Evolutionary conservation across 2,888 invertebrate genomes (phyloP).

Genomic region (Cheilosia urbana): DNA sequence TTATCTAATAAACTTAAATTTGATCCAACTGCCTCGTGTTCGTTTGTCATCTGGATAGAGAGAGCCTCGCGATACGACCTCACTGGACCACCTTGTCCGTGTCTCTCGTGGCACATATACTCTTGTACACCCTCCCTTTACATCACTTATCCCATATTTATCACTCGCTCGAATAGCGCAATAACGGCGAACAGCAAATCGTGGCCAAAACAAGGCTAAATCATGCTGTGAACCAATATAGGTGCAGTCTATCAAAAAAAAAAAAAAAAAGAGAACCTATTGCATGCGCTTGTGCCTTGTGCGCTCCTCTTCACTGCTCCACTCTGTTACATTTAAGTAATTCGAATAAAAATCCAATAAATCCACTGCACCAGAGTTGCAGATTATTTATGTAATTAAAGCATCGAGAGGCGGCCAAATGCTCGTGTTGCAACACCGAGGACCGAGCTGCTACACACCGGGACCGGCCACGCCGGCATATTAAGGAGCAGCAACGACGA

Average conservation of each 20-base stretch:
- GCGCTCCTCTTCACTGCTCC: background rate
- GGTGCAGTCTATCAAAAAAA: conserved; percentile 42
- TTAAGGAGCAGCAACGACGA: conserved; percentile 20
- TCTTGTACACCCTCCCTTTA: conserved; percentile 2
- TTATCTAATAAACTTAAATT: conserved; percentile 75
- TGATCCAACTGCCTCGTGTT: conserved; percentile 73
- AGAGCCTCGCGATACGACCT: conserved; percentile 49
- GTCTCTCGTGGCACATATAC: conserved; percentile 21
- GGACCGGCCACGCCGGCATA: background rate
- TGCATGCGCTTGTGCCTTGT: background rate
- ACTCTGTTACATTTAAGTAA: conserved; percentile 59
- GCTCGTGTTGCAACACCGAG: conserved; percentile 72
- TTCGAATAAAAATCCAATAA: conserved; percentile 72
- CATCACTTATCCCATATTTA: conserved; percentile 30
- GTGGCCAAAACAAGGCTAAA: conserved; percentile 71
- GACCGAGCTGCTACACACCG: conserved; percentile 29
- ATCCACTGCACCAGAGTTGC: conserved; percentile 60
- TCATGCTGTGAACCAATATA: conserved; percentile 72
- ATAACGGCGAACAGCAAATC: conserved; percentile 62
- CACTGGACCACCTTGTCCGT: conserved; percentile 66
- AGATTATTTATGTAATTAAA: conserved; percentile 75
- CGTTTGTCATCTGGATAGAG: conserved; percentile 62
- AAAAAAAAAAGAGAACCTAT: background rate
- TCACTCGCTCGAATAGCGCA: conserved; percentile 65
- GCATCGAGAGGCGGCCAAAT: conserved; percentile 71